Base-by-base conservation (phyloP, 2,888 invertebrate genomes). In the Sinelater perroti region DNA sequence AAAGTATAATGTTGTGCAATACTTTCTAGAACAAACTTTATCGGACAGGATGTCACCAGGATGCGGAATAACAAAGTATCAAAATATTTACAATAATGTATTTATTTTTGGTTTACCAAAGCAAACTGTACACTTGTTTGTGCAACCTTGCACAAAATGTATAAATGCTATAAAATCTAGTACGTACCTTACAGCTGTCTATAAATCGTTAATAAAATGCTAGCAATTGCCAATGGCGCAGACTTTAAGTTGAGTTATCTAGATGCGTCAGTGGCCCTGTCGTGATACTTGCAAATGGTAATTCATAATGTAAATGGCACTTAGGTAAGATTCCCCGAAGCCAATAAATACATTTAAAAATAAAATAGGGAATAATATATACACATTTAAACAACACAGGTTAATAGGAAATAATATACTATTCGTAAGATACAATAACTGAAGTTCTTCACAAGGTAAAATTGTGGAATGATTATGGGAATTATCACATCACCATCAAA, bases 301-400 rank as follows among this genome's bases (percentile, higher is more conserved):
- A 40, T 38, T 38, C 20, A 38, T 11, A 38, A 38, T 56, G 57
- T 61, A 64, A 60, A 64, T 64, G 64, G 64, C 64, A 64, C 64
- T 64, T 64, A 52, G 64, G 64, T 64, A 52, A 28, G 31, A n/a
- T 56, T 36, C 60, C 61, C 61, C 53, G 61, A 62, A 56, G 63
- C 60, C 61, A 62, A 60, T 61, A 60, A 60, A 50, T 50, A 60
- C 38, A 61, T 17, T 38, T 42, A 33, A 52, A 42, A 47, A 53
- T 30, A 38, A 8, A 42, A 53, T 58, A 53, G 35, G 44, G 53
- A 53, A 53, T 53, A 35, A 45, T 53, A 61, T 62, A 56, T 62
- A 62, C n/a, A n/a, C 58, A 62, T 52, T 56, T 54, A 51, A 51
- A 51, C 31, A 51, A 51, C 40, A 30, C 40, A 31, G 40, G 20